These are phyloP conservation scores for Takifugu bimaculatus DNA, from an alignment of 2,113 vertebrate species.

Conservation along the genomic window DNA sequence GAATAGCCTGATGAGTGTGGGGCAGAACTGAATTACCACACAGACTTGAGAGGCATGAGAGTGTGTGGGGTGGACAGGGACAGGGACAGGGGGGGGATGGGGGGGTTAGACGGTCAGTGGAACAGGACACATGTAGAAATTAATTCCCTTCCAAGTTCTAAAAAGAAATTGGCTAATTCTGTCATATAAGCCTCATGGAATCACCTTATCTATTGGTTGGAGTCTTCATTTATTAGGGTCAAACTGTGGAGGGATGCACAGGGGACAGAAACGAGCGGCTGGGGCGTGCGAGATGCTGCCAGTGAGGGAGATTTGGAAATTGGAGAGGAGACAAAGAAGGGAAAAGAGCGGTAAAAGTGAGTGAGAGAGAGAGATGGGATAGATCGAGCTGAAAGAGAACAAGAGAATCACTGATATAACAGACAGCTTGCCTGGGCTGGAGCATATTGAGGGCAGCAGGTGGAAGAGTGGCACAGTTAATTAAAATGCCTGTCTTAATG, in stretches of 20 bases:
- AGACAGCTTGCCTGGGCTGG: slow-evolving; percentile 72
- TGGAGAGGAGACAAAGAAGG: slow-evolving; percentile 22
- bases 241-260: slow-evolving; percentile 31
- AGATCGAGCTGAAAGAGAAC: slow-evolving; percentile 53
- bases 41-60: slow-evolving; percentile 54
- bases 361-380: slow-evolving; percentile 28
- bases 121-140: slow-evolving; percentile 69
- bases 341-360: slow-evolving; percentile 23
- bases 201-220: slow-evolving; percentile 54
- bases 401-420: slow-evolving; percentile 55
- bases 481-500: slow-evolving; percentile 76
- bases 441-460: slow-evolving; percentile 77
- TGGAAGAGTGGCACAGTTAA: slow-evolving; percentile 76
- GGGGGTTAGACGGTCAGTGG: slow-evolving; percentile 54
- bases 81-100: slow-evolving; percentile 2
- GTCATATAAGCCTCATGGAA: slow-evolving; percentile 54
- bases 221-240: slow-evolving; percentile 63
- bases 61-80: slow-evolving; percentile 10
- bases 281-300: slow-evolving; percentile 28
- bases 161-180: slow-evolving; percentile 65
- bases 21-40: slow-evolving; percentile 66
- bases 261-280: slow-evolving; percentile 27
- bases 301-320: slow-evolving; percentile 48
- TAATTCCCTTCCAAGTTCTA: slow-evolving; percentile 56
- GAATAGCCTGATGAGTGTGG: slow-evolving; percentile 70